Evolutionary conservation across 2,888 invertebrate genomes (phyloP).

Genomic region (Halocaridina rubra): DNA sequence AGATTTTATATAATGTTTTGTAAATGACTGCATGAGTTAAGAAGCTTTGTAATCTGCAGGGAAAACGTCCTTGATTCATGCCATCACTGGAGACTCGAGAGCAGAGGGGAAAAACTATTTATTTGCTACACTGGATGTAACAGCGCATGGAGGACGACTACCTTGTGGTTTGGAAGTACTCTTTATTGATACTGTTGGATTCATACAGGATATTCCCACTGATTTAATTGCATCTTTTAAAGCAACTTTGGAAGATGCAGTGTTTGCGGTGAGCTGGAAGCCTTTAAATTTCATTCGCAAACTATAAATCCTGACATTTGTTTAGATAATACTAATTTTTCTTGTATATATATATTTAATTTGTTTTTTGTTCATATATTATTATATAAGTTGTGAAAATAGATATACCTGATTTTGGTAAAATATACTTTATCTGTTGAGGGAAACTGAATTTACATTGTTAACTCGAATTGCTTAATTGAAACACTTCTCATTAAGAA

Average conservation of each 20-base stretch:
- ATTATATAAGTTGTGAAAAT: not conserved
- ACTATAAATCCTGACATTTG: too few species aligned
- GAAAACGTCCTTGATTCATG: slow-evolving; percentile 84
- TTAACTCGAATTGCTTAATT: too few species aligned
- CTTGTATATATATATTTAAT: not conserved
- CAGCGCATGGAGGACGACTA: slow-evolving; percentile 73
- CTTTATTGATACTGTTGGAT: slow-evolving; percentile 72
- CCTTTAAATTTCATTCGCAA: too few species aligned
- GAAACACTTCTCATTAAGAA: too few species aligned
- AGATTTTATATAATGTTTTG: too few species aligned
- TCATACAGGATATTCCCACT: slow-evolving; percentile 85
- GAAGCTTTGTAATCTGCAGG: slow-evolving; percentile 64
- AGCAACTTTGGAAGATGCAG: slow-evolving; percentile 80
- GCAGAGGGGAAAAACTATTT: slow-evolving; percentile 79
- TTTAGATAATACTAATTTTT: not conserved
- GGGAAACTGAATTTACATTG: not conserved
- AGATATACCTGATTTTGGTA: not conserved
- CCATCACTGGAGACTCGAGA: slow-evolving; percentile 77
- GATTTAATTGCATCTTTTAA: slow-evolving; percentile 82
- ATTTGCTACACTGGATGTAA: slow-evolving; percentile 89
- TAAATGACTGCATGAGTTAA: too few species aligned
- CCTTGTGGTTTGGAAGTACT: slow-evolving; percentile 55
- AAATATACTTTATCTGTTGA: not conserved
- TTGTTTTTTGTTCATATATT: not conserved
- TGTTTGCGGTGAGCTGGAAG: slow-evolving; percentile 35